Evolutionary conservation across 2,113 vertebrate species (phyloP), one percentile per base, ranked within the genome.

Genomic region (Aleadryas rufinucha): DNA sequence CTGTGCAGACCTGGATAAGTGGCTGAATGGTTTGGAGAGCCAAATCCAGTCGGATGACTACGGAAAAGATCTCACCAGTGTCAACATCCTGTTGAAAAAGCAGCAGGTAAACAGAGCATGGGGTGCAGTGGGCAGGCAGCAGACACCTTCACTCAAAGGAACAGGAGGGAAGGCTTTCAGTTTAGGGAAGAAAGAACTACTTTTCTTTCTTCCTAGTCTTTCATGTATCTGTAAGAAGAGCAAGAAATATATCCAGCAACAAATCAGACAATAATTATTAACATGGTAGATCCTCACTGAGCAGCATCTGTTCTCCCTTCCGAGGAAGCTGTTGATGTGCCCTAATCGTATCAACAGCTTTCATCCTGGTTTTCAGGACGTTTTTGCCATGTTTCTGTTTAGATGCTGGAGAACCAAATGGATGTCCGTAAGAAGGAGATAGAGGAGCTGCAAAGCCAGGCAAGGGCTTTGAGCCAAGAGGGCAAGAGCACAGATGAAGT

Each of bases 391-490:
- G 23, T 80, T 95, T 96, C 71, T 69, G 19, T 78, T 93, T 96
- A 99, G 99, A 99, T 99, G 98, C 97, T 99, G 94, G 99, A 99
- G 97, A 99, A 99, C 68, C 99, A 99, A 98, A 99, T 99, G 98
- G 99, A 99, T 91, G 99, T 99, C 59, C 99, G 99, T 45, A 99
- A 99, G 98, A 98, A 98, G 95, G 99, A 99, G 97, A 99, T 99
- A 63, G 99, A 99, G 90, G 99, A 99, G 94, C 98, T 99, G 54
- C 99, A 99, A 94, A 99, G 98, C 96, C 99, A 99, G 92, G 99
- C 99, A 28, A 97, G 98, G 93, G 99, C 98, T 21, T 97, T 99
- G 49, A 98, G 98, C 59, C 99, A 99, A 96, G 99, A 99, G 94
- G 99, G 98, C 13, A 98, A 99, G 96, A 99, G 98, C 94, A 98